Evolutionary conservation across 2,797 vertebrate species (phyloP).

Genomic region (Pipistrellus nathusii): DNA sequence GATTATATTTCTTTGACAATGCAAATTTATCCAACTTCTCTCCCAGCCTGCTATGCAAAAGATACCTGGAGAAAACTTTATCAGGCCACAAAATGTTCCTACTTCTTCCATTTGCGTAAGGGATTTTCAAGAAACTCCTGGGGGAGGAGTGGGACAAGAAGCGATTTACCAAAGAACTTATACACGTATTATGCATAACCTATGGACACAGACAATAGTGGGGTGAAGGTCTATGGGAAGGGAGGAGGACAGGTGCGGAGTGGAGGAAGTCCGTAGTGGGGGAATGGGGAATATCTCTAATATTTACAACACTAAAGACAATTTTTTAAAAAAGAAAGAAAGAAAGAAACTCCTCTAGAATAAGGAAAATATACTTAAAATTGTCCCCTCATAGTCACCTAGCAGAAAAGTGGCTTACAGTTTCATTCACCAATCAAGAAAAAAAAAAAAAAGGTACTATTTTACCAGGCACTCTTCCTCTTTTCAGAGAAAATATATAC

Average conservation of each 20-base stretch:
- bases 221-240: no score
- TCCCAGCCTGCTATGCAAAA: neutral
- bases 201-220: no score
- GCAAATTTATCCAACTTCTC: conserved; percentile 25
- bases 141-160: no score
- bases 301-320: no score
- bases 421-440: neutral
- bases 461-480: neutral
- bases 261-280: no score
- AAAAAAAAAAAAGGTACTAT: neutral
- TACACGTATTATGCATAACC: no score
- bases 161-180: no score
- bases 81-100: neutral
- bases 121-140: neutral
- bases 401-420: neutral
- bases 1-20: neutral
- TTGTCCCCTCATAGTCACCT: neutral
- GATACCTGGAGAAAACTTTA: neutral
- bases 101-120: neutral
- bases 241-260: no score
- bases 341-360: neutral
- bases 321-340: no score
- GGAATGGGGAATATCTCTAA: no score
- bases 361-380: conserved; percentile 17
- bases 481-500: neutral